Conservation (phyloP, 2,888 invertebrate species). For the Lumbricus terrestris region DNA sequence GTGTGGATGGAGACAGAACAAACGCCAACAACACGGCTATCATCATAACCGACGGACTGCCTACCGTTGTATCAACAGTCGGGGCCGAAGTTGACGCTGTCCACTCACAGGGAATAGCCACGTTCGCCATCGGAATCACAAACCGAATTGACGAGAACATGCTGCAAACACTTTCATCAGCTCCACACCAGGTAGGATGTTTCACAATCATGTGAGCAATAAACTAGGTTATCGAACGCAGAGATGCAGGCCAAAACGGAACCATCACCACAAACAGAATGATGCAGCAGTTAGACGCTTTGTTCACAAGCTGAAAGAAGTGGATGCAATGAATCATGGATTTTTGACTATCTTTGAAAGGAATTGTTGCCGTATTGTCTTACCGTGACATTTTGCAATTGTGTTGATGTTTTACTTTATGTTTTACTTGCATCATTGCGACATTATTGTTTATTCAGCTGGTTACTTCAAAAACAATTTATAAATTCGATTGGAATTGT, state of each 20-base stretch:
- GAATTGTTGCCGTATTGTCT: too few relatives aligned
- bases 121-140: conserved; percentile 6
- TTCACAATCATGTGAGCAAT: neutral
- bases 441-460: too few relatives aligned
- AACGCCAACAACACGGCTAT: conserved; percentile 7
- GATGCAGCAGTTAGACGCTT: neutral
- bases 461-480: too few relatives aligned
- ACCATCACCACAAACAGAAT: too few relatives aligned
- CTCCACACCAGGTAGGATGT: conserved; percentile 4
- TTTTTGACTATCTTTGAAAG: too few relatives aligned
- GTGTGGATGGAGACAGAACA: neutral
- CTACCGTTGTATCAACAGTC: neutral
- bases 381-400: too few relatives aligned
- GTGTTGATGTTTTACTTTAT: too few relatives aligned
- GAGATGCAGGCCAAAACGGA: neutral
- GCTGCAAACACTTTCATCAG: conserved; percentile 6
- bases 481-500: too few relatives aligned
- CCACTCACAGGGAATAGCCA: neutral
- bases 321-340: neutral
- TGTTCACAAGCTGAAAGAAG: neutral
- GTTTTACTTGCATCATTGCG: too few relatives aligned
- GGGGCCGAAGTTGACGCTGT: neutral
- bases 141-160: neutral
- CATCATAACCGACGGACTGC: conserved; percentile 12
- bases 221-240: neutral